These are phyloP conservation scores for Lasioglossum leucozonium DNA, from an alignment of 2,888 invertebrate species.

Conservation along the genomic window DNA sequence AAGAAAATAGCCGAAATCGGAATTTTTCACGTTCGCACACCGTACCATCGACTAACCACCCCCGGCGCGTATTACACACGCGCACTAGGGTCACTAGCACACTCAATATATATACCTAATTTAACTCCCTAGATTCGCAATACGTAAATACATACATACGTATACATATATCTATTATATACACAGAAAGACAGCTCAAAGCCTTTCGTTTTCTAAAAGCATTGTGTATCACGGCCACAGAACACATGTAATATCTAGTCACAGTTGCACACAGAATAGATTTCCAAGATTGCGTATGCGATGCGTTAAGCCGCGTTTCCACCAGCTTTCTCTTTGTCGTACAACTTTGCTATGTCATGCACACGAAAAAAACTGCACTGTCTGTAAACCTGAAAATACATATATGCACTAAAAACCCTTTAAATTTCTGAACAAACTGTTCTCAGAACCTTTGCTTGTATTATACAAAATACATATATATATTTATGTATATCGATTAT, in stretches of 20 bases:
- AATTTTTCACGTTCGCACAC: slow-evolving; percentile 66
- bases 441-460: no score
- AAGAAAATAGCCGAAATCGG: slow-evolving; percentile 33
- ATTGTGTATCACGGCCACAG: not conserved
- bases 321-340: not conserved
- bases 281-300: not conserved
- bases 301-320: not conserved
- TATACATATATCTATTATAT: not conserved
- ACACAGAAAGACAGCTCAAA: not conserved
- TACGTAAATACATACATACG: not conserved
- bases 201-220: not conserved
- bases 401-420: not conserved
- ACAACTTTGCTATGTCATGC: not conserved
- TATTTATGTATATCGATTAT: no score
- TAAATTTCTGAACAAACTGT: not conserved
- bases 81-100: slow-evolving; percentile 67
- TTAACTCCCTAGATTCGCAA: slow-evolving; percentile 46
- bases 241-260: not conserved
- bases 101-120: slow-evolving; percentile 42
- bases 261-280: not conserved
- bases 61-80: slow-evolving; percentile 78
- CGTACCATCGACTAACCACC: slow-evolving; percentile 78
- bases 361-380: not conserved
- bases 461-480: no score
- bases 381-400: no score